Conservation (phyloP, 1,140 invertebrate species). For the Bombus superbus region DNA sequence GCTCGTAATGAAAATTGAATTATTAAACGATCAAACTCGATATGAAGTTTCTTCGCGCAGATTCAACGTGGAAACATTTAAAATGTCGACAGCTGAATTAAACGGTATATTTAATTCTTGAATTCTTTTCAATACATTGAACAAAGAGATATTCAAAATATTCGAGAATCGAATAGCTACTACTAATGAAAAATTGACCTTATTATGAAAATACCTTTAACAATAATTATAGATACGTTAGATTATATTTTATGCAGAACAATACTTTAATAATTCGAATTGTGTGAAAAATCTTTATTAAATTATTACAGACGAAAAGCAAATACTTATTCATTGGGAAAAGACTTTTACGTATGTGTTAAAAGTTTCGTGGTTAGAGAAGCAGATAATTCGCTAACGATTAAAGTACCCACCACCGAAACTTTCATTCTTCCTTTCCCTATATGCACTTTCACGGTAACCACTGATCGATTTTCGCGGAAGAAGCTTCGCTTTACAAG, state of each 20-base stretch:
- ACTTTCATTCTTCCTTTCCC: not conserved
- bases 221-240: no score
- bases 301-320: not conserved
- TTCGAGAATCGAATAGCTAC: no score
- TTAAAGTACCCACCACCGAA: not conserved
- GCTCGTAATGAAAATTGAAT: not conserved
- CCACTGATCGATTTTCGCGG: slow-evolving; percentile 34
- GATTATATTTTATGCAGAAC: no score
- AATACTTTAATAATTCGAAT: not conserved
- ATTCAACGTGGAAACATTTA: not conserved
- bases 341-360: not conserved
- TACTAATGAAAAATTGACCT: no score
- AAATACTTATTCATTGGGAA: not conserved
- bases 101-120: no score
- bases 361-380: not conserved
- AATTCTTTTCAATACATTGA: no score
- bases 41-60: not conserved
- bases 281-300: not conserved
- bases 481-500: not conserved
- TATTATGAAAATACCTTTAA: not conserved
- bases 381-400: slow-evolving; percentile 7
- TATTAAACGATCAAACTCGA: no score
- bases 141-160: no score
- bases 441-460: not conserved
- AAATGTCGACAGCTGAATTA: no score